Evolutionary conservation across 2,113 vertebrate species (phyloP).

Genomic region (Megaleporinus macrocephalus): DNA sequence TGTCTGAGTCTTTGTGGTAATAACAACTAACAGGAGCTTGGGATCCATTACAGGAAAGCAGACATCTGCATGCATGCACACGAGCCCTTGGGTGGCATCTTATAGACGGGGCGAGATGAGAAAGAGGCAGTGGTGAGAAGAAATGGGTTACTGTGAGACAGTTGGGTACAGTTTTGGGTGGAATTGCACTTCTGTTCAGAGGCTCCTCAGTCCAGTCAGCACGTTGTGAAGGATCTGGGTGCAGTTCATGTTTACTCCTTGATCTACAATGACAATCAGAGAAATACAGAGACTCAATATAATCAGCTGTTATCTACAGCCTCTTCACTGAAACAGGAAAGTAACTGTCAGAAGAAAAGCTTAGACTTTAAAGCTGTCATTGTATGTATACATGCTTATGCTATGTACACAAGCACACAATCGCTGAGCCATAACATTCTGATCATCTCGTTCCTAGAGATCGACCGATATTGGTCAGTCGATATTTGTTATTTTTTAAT

Average conservation of each 20-base stretch:
- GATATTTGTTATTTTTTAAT: too few relatives aligned
- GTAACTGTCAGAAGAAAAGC: too few relatives aligned
- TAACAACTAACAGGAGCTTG: not conserved
- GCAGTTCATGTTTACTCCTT: constrained; percentile 68
- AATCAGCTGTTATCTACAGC: too few relatives aligned
- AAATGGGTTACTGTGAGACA: not conserved
- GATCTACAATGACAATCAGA: constrained; percentile 63
- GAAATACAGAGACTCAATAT: not conserved
- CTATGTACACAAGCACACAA: too few relatives aligned
- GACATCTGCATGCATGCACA: not conserved
- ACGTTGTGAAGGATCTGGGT: constrained; percentile 29
- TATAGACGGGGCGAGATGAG: not conserved
- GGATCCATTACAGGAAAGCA: not conserved
- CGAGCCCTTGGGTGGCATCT: not conserved
- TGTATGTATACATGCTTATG: too few relatives aligned
- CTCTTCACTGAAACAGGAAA: too few relatives aligned
- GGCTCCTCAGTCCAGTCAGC: constrained; percentile 19
- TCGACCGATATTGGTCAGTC: too few relatives aligned
- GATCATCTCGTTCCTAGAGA: too few relatives aligned
- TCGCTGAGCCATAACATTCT: too few relatives aligned
- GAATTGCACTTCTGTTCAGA: constrained; percentile 64
- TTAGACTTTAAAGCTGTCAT: too few relatives aligned
- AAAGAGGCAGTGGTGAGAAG: not conserved
- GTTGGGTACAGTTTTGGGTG: constrained; percentile 1
- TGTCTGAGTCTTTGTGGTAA: constrained; percentile 1